phyloP scores from a whole-genome alignment of 2,113 vertebrate species.

The Dipodomys spectabilis region DNA sequence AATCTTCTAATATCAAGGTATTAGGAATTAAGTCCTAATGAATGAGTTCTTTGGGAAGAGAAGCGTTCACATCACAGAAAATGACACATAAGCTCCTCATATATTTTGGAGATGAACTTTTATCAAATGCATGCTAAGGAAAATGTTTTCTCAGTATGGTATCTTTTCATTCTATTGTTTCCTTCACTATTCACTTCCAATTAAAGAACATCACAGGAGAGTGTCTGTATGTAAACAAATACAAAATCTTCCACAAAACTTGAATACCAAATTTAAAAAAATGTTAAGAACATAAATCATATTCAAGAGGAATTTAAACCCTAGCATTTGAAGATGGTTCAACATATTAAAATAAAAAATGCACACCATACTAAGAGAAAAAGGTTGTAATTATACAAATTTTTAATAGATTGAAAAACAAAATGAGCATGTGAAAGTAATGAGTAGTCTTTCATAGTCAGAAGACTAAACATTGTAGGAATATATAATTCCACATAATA shows the following conservation, averaged over 20 bases:
- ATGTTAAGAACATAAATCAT: neutral
- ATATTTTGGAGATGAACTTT: neutral
- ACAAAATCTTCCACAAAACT: neutral
- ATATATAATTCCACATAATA: too few relatives aligned
- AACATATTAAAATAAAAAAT: too few relatives aligned
- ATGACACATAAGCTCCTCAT: neutral
- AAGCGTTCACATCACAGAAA: neutral
- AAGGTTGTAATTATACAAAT: neutral
- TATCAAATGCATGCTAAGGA: neutral
- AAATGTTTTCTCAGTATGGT: neutral
- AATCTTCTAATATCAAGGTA: too few relatives aligned
- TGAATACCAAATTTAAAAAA: neutral
- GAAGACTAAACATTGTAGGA: too few relatives aligned
- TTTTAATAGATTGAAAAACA: too few relatives aligned
- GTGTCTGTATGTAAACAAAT: neutral
- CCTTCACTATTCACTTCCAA: neutral
- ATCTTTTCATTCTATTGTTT: neutral
- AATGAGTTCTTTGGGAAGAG: neutral
- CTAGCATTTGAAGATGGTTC: neutral
- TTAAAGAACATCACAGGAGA: neutral
- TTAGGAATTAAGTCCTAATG: neutral
- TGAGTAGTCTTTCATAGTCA: too few relatives aligned
- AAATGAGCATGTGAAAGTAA: neutral
- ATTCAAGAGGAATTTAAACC: neutral
- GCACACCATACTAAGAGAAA: too few relatives aligned